A percentile compares a stretch with the other conserved stretches of the same genome.
phyloP scores from a whole-genome alignment of 2,797 vertebrate species.

The Picus viridis region DNA sequence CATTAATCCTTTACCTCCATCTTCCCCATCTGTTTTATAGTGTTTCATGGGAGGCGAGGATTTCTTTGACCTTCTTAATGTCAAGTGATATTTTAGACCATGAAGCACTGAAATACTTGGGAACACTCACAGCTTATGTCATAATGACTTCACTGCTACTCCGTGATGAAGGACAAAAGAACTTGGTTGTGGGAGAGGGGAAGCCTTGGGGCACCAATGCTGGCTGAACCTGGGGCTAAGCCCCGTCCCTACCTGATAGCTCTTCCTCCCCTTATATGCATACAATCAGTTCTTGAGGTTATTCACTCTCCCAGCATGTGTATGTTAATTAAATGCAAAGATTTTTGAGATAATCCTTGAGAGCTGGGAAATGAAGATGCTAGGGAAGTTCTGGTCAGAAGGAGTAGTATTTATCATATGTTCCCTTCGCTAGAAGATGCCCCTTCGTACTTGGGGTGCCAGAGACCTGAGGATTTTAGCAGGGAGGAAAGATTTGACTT shows the following conservation, averaged over 20 bases:
- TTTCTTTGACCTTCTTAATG: background rate
- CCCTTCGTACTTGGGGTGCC: background rate
- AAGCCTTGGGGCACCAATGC: background rate
- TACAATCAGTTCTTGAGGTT: fast-evolving
- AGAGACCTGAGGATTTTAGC: background rate
- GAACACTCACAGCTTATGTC: background rate
- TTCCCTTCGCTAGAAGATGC: background rate
- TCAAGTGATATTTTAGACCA: background rate
- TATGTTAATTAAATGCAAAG: background rate
- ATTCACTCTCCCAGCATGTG: background rate
- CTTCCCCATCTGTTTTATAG: background rate
- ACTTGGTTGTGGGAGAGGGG: background rate
- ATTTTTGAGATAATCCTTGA: background rate
- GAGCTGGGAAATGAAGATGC: background rate
- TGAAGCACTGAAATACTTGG: background rate
- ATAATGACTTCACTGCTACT: background rate
- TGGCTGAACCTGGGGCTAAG: background rate
- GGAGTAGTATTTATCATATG: background rate
- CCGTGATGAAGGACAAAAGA: background rate
- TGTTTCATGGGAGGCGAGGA: background rate
- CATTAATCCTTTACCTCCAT: background rate
- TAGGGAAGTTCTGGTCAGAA: background rate
- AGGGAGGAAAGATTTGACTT: slow-evolving; percentile 13
- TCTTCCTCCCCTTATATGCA: background rate
- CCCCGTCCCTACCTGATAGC: background rate